phyloP scores from a whole-genome alignment of 2,888 invertebrate genomes.

The Quadroppia sp. region DNA sequence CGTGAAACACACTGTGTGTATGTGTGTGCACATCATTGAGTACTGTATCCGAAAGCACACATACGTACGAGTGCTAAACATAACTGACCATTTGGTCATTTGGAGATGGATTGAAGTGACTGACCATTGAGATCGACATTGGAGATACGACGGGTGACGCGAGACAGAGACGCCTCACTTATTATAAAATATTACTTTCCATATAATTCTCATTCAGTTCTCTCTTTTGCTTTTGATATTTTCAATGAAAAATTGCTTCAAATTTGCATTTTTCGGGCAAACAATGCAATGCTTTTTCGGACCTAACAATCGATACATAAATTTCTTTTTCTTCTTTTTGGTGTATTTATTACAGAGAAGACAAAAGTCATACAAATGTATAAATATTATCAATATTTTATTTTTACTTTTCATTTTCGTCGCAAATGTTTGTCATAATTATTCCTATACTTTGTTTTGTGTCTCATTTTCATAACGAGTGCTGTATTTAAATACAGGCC shows the following conservation, averaged over 20 bases:
- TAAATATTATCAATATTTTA: too few species aligned
- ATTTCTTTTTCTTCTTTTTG: too few species aligned
- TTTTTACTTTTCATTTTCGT: too few species aligned
- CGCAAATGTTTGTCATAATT: too few species aligned
- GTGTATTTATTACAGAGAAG: neutral
- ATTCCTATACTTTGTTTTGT: too few species aligned
- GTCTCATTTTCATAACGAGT: too few species aligned
- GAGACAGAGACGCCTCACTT: neutral
- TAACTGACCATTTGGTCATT: slow-evolving; percentile 28
- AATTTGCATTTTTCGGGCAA: slow-evolving; percentile 19
- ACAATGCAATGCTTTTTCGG: neutral
- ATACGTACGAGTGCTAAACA: neutral
- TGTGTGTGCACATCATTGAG: slow-evolving; percentile 15
- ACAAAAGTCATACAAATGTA: too few species aligned
- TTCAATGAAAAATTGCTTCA: slow-evolving; percentile 31
- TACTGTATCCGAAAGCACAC: too few species aligned
- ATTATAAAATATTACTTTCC: neutral
- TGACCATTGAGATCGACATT: slow-evolving; percentile 6
- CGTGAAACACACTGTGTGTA: neutral
- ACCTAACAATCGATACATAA: slow-evolving; percentile 5
- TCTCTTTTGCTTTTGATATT: neutral
- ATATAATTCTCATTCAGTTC: neutral
- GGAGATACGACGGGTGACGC: neutral
- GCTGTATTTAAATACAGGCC: too few species aligned
- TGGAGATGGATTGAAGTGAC: neutral